Percentiles rank a stretch among this genome's conserved stretches.
Evolutionary conservation across 2,113 vertebrate species (phyloP).

Genomic region (Trachemys scripta): DNA sequence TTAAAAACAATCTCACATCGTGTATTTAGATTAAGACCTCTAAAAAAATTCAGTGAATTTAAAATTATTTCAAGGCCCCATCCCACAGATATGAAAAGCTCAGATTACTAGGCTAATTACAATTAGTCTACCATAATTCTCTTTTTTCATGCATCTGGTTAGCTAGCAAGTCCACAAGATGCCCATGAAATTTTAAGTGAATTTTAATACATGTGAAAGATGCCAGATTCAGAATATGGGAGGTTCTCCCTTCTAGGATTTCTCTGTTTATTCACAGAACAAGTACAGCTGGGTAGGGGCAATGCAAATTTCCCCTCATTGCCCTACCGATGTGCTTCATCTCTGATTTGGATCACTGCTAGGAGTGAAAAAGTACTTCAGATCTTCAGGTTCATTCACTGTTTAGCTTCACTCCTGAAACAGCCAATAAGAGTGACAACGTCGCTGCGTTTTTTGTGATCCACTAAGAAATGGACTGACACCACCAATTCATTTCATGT

Average conservation of each 20-base stretch:
- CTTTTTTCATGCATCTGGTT: slow-evolving; percentile 63
- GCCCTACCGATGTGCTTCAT: not conserved
- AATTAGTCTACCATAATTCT: slow-evolving; percentile 48
- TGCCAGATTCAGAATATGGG: slow-evolving; percentile 55
- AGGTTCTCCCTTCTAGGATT: slow-evolving; percentile 26
- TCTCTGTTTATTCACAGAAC: not conserved
- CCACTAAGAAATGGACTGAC: slow-evolving; percentile 8
- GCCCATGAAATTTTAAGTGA: slow-evolving; percentile 63
- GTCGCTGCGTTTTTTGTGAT: slow-evolving; percentile 13
- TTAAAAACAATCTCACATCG: slow-evolving; percentile 57
- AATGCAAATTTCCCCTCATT: not conserved
- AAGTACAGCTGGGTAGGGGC: slow-evolving; percentile 24
- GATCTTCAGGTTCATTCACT: not conserved
- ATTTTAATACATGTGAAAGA: slow-evolving; percentile 62
- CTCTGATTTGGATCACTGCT: slow-evolving; percentile 10
- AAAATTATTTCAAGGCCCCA: slow-evolving; percentile 46
- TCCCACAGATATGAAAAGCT: slow-evolving; percentile 24
- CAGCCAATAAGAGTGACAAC: slow-evolving; percentile 45
- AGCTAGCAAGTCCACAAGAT: slow-evolving; percentile 27
- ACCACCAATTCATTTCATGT: not conserved
- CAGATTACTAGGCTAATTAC: slow-evolving; percentile 49
- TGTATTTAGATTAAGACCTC: slow-evolving; percentile 61
- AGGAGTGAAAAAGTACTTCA: slow-evolving; percentile 22
- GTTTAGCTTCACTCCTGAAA: slow-evolving; percentile 25
- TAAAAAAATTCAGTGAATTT: slow-evolving; percentile 34